Percentiles rank a stretch among this genome's conserved stretches.
phyloP scores from a whole-genome alignment of 2,113 vertebrate species.

The Atlantisia rogersi region DNA sequence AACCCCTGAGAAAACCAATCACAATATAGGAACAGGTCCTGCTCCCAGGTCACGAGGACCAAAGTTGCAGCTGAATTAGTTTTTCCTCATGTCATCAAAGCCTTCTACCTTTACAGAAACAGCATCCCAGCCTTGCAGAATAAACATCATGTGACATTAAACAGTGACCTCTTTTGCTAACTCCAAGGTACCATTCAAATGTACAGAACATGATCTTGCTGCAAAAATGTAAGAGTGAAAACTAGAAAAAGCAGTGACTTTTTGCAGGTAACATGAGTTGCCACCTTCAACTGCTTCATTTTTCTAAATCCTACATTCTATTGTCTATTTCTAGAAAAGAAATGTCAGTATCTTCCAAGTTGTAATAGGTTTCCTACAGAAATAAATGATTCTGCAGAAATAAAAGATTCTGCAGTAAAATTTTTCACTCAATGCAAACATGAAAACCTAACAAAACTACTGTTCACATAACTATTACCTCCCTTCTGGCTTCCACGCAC shows the following conservation, averaged over 20 bases:
- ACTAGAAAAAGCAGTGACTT: neutral
- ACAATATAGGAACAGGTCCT: neutral
- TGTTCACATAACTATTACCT: neutral
- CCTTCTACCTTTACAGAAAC: neutral
- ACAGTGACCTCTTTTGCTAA: neutral
- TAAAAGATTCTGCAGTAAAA: neutral
- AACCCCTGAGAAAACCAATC: neutral
- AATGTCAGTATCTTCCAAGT: neutral
- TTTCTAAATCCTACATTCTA: neutral
- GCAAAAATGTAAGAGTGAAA: neutral
- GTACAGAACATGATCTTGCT: rapidly evolving
- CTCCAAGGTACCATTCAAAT: neutral
- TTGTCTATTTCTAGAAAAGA: neutral
- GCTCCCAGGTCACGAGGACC: neutral
- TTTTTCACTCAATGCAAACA: neutral
- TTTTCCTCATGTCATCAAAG: neutral
- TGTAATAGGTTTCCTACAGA: neutral
- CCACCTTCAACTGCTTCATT: neutral
- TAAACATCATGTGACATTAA: neutral
- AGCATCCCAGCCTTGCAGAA: neutral
- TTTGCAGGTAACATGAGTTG: neutral
- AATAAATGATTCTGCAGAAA: neutral
- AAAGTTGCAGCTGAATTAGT: neutral
- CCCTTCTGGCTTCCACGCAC: neutral
- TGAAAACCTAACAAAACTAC: neutral